phyloP scores from a whole-genome alignment of 2,113 vertebrate genomes.

The Pelecanus crispus region DNA sequence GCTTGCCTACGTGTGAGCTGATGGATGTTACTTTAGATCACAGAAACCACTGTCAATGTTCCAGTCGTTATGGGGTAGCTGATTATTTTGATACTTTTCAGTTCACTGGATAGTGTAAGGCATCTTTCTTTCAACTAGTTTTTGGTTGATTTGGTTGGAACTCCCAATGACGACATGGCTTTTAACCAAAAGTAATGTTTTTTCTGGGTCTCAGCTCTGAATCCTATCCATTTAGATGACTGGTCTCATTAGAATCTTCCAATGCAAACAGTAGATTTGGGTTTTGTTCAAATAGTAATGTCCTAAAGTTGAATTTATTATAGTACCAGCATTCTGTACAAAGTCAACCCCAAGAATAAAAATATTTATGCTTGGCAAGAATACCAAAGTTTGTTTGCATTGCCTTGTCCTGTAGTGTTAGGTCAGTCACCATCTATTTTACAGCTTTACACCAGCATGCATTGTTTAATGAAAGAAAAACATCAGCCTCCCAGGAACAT shows the following conservation, averaged over 20 bases:
- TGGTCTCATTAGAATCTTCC: conserved; percentile 39
- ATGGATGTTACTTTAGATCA: background rate
- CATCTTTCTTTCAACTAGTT: conserved; percentile 35
- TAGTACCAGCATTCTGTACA: background rate
- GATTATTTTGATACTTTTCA: conserved; percentile 30
- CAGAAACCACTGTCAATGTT: background rate
- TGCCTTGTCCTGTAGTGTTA: conserved; percentile 21
- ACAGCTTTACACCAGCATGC: background rate
- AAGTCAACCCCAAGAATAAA: conserved; percentile 44
- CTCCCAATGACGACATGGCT: background rate
- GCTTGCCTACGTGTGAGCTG: background rate
- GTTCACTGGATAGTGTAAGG: background rate
- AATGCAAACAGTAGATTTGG: conserved; percentile 56
- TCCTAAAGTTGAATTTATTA: conserved; percentile 48
- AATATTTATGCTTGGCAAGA: conserved; percentile 58
- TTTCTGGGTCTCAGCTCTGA: conserved; percentile 38
- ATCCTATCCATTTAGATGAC: conserved; percentile 41
- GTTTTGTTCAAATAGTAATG: conserved; percentile 33
- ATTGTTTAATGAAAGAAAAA: conserved; percentile 45
- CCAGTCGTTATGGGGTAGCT: background rate
- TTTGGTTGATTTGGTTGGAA: conserved; percentile 49
- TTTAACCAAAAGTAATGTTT: conserved; percentile 58
- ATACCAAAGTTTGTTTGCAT: conserved; percentile 33
- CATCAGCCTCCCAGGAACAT: background rate
- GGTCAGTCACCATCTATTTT: conserved; percentile 41